Evolutionary conservation across 1,140 invertebrate species (phyloP).

Genomic region (Drosophila equinoxialis): DNA sequence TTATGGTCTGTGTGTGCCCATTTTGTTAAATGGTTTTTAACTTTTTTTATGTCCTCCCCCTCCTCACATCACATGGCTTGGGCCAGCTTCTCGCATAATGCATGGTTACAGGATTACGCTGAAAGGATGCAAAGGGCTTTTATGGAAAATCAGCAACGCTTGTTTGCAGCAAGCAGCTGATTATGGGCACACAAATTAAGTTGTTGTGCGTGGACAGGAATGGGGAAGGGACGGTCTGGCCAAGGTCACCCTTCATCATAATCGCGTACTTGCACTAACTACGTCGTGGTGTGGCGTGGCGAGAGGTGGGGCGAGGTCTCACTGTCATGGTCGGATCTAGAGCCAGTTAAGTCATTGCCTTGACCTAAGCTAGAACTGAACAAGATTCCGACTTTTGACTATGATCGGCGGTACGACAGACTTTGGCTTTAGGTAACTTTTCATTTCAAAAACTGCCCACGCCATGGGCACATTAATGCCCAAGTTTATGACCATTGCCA

Average conservation of each 20-base stretch:
- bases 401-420: neutral
- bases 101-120: slow-evolving; percentile 75
- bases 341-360: slow-evolving; percentile 39
- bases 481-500: slow-evolving; percentile 63
- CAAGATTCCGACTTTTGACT: slow-evolving; percentile 18
- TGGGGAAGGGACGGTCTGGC: slow-evolving; percentile 39
- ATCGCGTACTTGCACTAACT: slow-evolving; percentile 24
- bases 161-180: slow-evolving; percentile 48
- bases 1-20: slow-evolving; percentile 59
- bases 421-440: slow-evolving; percentile 33
- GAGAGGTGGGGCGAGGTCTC: neutral
- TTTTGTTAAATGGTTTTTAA: slow-evolving; percentile 76
- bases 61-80: neutral
- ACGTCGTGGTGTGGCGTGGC: neutral
- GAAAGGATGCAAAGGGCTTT: slow-evolving; percentile 46
- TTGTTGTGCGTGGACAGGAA: slow-evolving; percentile 61
- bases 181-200: slow-evolving; percentile 54
- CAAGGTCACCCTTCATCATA: slow-evolving; percentile 1
- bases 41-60: too few species aligned
- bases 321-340: neutral
- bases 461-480: slow-evolving; percentile 46
- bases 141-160: slow-evolving; percentile 76
- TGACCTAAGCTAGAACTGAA: slow-evolving; percentile 50
- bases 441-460: slow-evolving; percentile 54
- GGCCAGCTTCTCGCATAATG: slow-evolving; percentile 55